These are phyloP conservation scores for Thomomys bottae DNA, from an alignment of 2,113 vertebrate genomes.

Conservation along the genomic window DNA sequence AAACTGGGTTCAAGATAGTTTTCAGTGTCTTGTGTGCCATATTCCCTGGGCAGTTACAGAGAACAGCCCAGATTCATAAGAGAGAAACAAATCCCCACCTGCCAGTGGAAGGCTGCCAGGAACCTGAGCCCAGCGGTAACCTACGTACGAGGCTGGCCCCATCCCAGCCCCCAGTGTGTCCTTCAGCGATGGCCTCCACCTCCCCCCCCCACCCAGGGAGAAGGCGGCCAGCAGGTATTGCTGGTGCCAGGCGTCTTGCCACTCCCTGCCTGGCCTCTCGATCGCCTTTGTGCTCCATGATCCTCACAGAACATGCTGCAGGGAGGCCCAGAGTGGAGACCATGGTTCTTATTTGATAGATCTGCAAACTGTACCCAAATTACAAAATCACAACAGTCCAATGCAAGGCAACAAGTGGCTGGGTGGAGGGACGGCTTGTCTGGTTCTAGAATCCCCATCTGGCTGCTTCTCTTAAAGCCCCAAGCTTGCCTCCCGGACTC, in stretches of 20 bases:
- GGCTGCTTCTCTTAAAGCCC: not conserved
- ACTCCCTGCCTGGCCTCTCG: no score
- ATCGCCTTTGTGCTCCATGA: fast-evolving
- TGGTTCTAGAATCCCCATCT: not conserved
- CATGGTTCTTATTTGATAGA: not conserved
- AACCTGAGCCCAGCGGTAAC: no score
- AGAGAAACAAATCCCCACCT: not conserved
- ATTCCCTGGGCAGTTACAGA: no score
- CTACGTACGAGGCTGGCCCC: fast-evolving
- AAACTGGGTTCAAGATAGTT: no score
- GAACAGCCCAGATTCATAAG: not conserved
- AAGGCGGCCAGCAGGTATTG: not conserved
- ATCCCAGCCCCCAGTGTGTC: not conserved
- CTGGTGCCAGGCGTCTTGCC: not conserved
- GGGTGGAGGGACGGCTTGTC: not conserved
- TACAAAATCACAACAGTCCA: not conserved
- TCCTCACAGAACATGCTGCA: no score
- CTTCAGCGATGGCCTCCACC: not conserved
- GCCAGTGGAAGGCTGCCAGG: not conserved
- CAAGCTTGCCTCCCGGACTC: not conserved
- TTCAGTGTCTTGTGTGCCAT: fast-evolving
- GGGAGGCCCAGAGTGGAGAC: no score
- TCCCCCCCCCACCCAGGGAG: not conserved
- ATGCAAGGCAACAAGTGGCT: not conserved
- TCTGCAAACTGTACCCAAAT: not conserved